Base-by-base conservation (phyloP, 2,888 invertebrate genomes). In the Drosophila subsilvestris region DNA sequence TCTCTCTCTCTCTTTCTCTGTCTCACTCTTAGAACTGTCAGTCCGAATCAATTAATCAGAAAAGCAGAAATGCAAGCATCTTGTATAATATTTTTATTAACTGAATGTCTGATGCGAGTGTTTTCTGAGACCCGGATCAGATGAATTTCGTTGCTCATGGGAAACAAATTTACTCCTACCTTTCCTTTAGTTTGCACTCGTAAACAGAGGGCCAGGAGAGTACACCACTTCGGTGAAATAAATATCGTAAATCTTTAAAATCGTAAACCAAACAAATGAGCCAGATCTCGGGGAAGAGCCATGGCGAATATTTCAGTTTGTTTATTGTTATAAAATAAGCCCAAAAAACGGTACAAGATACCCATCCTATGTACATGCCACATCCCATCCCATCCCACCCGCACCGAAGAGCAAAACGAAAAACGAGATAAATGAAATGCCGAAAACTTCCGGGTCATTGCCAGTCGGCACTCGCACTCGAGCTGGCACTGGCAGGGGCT, bases 221-320 rank as follows among this genome's bases (percentile, higher is more conserved):
- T 47, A 70, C 29, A 70, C 55, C 29, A 70, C 55, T 65, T 57
- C 50, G 48, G 50, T 43, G 50, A 68, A 65, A 55, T 59, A 78
- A 44, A 71, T 60, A 55, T 76, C 78, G 77, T 87, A 82, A 86
- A 87, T 87, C 83, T 86, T 68, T 63, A 77, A 85, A 71, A 83
- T 88, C 86, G 61, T 71, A 85, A 85, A 73, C 51, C 78, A 82
- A 83, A 87, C 86, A 82, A 81, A 68, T 63, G 60, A 61, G 32
- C 43, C 29, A 63, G 22, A 65, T 74, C 53, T 74, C 53, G 65
- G 65, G 65, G 65, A 67, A 71, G 60, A 73, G 49, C 63, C 54
- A 45, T 69, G 75, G 75, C 74, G 62, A 70, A 80, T 74, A 65
- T 65, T 27, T 60, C 14, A 22, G 45, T 45, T 48, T 86, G 86